phyloP scores from a whole-genome alignment of 2,113 vertebrate species.

The Electrona antarctica region DNA sequence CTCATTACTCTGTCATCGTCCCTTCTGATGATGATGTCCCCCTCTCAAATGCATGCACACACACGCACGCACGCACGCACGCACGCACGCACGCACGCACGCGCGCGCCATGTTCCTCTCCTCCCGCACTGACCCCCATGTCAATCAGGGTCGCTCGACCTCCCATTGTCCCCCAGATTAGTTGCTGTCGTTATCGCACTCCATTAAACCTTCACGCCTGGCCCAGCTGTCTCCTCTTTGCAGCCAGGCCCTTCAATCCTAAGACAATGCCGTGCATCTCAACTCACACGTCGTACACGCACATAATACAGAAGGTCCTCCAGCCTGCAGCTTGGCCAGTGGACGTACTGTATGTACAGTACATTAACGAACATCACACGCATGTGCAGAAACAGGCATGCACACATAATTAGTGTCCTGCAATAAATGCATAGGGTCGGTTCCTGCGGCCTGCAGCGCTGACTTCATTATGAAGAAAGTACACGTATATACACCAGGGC shows the following conservation, averaged over 20 bases:
- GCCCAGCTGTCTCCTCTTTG: slow-evolving; percentile 55
- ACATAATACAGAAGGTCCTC: neutral
- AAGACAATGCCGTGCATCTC: slow-evolving; percentile 20
- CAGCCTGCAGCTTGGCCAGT: neutral
- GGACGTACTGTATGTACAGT: no score
- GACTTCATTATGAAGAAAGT: slow-evolving; percentile 1
- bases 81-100: slow-evolving; percentile 15
- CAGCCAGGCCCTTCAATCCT: slow-evolving; percentile 23
- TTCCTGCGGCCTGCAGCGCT: neutral
- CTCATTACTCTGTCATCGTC: slow-evolving; percentile 16
- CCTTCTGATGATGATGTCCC: neutral
- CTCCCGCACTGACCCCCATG: slow-evolving; percentile 28
- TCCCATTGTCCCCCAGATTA: slow-evolving; percentile 51
- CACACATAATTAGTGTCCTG: no score
- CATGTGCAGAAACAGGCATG: no score
- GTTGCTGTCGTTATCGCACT: slow-evolving; percentile 56
- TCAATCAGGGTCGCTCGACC: slow-evolving; percentile 45
- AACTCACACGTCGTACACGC: neutral
- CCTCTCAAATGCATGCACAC: slow-evolving; percentile 8
- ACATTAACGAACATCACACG: no score
- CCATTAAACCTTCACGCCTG: slow-evolving; percentile 60
- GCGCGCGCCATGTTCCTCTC: slow-evolving; percentile 16
- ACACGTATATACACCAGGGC: neutral
- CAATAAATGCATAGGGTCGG: no score
- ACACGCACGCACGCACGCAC: neutral